Evolutionary conservation across 1,140 invertebrate species (phyloP), one percentile per base, ranked within the genome.

Genomic region (Drosophila elegans): DNA sequence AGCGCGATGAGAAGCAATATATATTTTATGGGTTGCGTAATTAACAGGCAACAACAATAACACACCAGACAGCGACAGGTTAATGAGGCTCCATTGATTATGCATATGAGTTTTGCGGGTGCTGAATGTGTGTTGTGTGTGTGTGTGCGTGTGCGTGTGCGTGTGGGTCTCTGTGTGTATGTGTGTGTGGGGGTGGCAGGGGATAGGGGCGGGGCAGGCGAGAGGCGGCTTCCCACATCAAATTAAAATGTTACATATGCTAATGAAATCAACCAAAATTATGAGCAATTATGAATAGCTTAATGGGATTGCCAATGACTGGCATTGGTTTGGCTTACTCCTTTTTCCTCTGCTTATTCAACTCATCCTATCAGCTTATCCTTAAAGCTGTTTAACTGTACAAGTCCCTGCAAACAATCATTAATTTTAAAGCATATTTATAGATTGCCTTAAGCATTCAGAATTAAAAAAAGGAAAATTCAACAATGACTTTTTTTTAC

Each of bases 1-100:
- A 85, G 51, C 63, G 79, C 80, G 79, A 77, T 88, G 84, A 83
- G 83, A 80, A 77, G 54, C 59, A 53, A 74, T 75, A 76, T 76
- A 76, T 76, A 76, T 76, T 76, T 76, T 78, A 78, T 78, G 74
- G 56, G 41, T 46, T 71, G 74, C 80, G 84, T 88, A 86, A 86
- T 86, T 86, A 86, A 86, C 83, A 82, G 64, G 74, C 77, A 74
- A 55, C 80, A 82, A 49, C 78, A 81, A 76, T 71, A 72, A 72
- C 64, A 69, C 42, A 32, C 63, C 63, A 69, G 48, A 54, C 57
- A 71, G 60, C 49, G 75, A 45, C 83, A 88, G 84, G 83, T 89
- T 88, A 88, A 88, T 88, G 83, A 88, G 83, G 63, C 83, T 83
- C 81, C 83, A 89, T 88, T 88, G 83, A 88, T 86, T 86, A 86